These are phyloP conservation scores for Lasioglossum zephyrum DNA, from an alignment of 2,888 invertebrate species.

Conservation along the genomic window DNA sequence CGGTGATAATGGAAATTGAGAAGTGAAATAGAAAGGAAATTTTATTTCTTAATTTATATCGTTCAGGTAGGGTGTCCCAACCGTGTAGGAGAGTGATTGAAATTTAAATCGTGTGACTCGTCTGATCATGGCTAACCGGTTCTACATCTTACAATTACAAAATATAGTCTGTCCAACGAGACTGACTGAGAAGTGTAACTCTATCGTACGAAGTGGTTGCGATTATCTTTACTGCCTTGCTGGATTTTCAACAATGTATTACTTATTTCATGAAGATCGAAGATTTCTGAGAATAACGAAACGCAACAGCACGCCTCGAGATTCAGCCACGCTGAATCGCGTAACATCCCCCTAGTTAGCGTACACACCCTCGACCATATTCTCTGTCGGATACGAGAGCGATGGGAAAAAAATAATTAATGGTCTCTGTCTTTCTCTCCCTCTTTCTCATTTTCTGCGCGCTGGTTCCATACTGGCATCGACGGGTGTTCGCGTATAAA, in stretches of 20 bases:
- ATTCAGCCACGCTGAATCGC: neutral
- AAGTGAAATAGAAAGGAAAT: neutral
- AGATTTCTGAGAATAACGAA: too few relatives aligned
- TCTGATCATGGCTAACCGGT: too few relatives aligned
- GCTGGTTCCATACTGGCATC: constrained; percentile 34
- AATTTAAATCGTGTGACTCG: too few relatives aligned
- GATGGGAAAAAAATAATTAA: constrained; percentile 51
- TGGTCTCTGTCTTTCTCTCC: neutral
- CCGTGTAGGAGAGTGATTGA: neutral
- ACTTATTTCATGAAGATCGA: neutral
- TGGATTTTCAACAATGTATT: neutral
- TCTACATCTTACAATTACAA: too few relatives aligned
- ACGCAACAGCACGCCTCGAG: neutral
- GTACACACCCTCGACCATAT: neutral
- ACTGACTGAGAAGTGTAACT: too few relatives aligned
- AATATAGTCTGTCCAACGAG: too few relatives aligned
- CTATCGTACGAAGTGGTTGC: too few relatives aligned
- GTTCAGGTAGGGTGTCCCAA: neutral
- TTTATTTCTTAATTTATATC: too few relatives aligned
- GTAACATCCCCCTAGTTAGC: neutral
- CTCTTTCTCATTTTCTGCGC: neutral
- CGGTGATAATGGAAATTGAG: neutral
- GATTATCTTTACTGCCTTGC: too few relatives aligned
- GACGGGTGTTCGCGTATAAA: constrained; percentile 57
- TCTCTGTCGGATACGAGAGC: neutral